Base-by-base conservation (phyloP, 2,113 vertebrate genomes). In the Pogonocichla stellata region DNA sequence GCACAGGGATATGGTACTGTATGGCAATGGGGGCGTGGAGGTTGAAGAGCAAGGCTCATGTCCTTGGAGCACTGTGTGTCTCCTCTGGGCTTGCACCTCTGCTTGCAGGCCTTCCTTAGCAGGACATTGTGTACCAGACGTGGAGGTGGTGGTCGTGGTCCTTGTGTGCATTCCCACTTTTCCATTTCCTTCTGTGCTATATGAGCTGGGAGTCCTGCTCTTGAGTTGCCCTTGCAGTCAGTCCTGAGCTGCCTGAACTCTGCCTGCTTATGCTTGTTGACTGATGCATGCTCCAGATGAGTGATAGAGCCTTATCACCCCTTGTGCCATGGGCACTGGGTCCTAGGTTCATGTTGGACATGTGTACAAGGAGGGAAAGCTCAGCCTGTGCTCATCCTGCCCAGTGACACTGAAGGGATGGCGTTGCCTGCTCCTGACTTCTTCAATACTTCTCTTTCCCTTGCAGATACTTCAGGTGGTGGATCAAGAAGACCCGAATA, bases 381-480 rank as follows among this genome's bases (percentile, higher is more conserved):
- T 64, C 45, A 51, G 5, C 1, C 1, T 14, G 3, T 28, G 13
- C 14, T 58, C 1, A 1, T 86, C 43, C 28, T 58, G 10, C 13
- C 6, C 4, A 2, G 43, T 71, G 43, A 20, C 24, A 4, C 10
- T 12, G 33, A 57, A 85, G 13, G 50, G 9, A 26, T 24, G 29
- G 34, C 8, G 12, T 14, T 2, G 0, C 12, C 10, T 31, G 19
- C 12, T 79, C 4, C 19, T 1, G 0, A 40, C 14, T 8, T 43
- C 19, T 50, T 64, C 56, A 69, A 88, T 64, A 23, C 12, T 22
- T 66, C 47, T 38, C 33, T 23, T 96, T 84, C 45, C 29, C 77
- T 74, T 87, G 60, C 92, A 99, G 99, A 94, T 99, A 99, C 97
- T 97, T 99, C 26, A 98, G 97, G 77, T 99, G 99, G 99, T 99